Percentiles rank a stretch among this genome's conserved stretches.
phyloP scores from a whole-genome alignment of 2,797 vertebrate genomes.

The Phoeniculus purpureus region DNA sequence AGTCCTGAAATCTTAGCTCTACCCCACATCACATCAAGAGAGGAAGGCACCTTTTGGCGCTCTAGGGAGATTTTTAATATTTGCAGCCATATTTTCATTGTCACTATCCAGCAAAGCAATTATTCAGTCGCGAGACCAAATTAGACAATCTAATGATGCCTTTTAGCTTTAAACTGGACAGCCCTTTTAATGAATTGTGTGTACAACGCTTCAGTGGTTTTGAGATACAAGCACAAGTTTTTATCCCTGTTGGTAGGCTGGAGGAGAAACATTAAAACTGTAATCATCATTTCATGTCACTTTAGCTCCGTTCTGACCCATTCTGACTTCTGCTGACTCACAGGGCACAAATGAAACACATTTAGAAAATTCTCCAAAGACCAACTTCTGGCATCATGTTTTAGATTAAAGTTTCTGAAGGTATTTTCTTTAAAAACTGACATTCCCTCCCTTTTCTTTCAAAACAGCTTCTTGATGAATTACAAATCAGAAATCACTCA shows the following conservation, averaged over 20 bases:
- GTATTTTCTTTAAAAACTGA: neutral
- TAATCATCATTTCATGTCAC: neutral
- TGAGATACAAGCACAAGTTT: neutral
- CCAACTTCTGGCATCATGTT: neutral
- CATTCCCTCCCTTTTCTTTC: neutral
- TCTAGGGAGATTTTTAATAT: neutral
- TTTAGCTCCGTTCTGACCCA: neutral
- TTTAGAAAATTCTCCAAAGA: conserved; percentile 4
- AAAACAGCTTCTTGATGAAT: conserved; percentile 10
- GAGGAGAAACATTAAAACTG: neutral
- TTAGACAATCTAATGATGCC: neutral
- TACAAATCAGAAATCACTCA: neutral
- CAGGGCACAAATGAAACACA: neutral
- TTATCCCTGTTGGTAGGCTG: neutral
- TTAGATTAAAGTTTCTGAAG: neutral
- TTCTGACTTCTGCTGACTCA: neutral
- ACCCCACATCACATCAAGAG: neutral
- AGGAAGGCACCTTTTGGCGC: neutral
- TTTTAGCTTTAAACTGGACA: neutral
- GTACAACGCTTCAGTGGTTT: neutral
- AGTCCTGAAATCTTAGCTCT: neutral
- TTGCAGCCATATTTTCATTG: neutral
- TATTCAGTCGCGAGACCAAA: neutral
- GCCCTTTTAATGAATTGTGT: neutral
- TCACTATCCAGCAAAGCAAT: neutral